Percentiles rank a stretch among this genome's conserved stretches.
These are phyloP conservation scores for Alviniconcha strummeri DNA, from an alignment of 2,888 invertebrate species.

Conservation along the genomic window DNA sequence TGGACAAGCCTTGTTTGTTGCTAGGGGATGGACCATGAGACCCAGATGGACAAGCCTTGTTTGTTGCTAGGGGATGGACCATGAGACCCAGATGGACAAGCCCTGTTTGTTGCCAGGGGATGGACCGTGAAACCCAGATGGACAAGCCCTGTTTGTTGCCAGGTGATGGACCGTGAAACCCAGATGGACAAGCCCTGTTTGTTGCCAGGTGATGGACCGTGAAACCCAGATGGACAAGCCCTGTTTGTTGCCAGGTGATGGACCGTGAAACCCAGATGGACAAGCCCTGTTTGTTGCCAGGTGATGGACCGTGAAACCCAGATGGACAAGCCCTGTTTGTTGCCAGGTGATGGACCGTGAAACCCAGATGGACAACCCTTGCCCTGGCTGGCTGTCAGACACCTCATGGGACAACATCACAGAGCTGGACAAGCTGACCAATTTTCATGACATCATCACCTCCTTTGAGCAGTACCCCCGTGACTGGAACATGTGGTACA, in stretches of 20 bases:
- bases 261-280: background rate
- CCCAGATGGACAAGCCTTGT: too few species aligned
- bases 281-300: background rate
- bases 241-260: slow-evolving; percentile 57
- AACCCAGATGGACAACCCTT: slow-evolving; percentile 88
- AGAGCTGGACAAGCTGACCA: slow-evolving; percentile 88
- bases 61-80: too few species aligned
- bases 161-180: too few species aligned
- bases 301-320: background rate
- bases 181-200: too few species aligned
- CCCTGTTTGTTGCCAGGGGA: too few species aligned
- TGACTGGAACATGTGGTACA: slow-evolving; percentile 89
- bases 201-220: slow-evolving; percentile 79
- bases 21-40: too few species aligned
- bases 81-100: too few species aligned
- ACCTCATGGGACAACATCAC: slow-evolving; percentile 92
- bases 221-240: slow-evolving; percentile 90
- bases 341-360: slow-evolving; percentile 81
- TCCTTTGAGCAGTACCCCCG: slow-evolving; percentile 86
- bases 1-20: too few species aligned
- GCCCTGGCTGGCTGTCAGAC: slow-evolving; percentile 85
- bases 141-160: too few species aligned
- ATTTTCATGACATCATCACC: slow-evolving; percentile 88
- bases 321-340: background rate
- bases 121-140: too few species aligned